Percentiles rank a stretch among this genome's conserved stretches.
phyloP scores from a whole-genome alignment of 2,113 vertebrate genomes.

The Loxodonta africana region DNA sequence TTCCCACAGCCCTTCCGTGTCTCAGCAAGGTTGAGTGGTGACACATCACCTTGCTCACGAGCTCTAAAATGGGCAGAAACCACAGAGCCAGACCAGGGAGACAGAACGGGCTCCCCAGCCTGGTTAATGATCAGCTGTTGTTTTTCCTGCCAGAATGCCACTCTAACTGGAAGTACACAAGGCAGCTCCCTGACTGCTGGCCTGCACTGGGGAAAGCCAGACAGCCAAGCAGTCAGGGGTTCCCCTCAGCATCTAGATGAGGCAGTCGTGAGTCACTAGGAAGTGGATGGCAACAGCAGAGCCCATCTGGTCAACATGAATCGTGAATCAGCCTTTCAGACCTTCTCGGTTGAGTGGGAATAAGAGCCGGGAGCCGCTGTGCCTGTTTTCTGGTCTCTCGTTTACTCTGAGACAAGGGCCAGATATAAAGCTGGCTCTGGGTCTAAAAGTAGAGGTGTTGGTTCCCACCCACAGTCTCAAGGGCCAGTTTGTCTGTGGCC shows the following conservation, averaged over 20 bases:
- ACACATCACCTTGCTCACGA: not conserved
- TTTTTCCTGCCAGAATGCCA: too few relatives aligned
- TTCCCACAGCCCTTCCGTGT: fast-evolving
- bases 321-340: not conserved
- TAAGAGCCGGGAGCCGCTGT: not conserved
- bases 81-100: not conserved
- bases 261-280: not conserved
- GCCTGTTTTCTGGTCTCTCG: fast-evolving
- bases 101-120: not conserved
- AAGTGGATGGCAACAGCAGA: not conserved
- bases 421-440: fast-evolving
- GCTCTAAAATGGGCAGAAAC: not conserved
- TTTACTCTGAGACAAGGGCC: not conserved
- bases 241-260: not conserved
- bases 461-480: not conserved
- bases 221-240: not conserved
- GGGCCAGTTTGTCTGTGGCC: not conserved
- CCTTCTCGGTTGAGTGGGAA: not conserved
- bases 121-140: fast-evolving
- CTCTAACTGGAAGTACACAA: fast-evolving
- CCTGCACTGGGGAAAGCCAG: not conserved
- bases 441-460: not conserved
- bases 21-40: not conserved
- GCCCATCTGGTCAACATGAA: not conserved
- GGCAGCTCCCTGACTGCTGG: not conserved